phyloP scores from a whole-genome alignment of 2,888 invertebrate species.

The Kuschelorhynchus macadamiae region DNA sequence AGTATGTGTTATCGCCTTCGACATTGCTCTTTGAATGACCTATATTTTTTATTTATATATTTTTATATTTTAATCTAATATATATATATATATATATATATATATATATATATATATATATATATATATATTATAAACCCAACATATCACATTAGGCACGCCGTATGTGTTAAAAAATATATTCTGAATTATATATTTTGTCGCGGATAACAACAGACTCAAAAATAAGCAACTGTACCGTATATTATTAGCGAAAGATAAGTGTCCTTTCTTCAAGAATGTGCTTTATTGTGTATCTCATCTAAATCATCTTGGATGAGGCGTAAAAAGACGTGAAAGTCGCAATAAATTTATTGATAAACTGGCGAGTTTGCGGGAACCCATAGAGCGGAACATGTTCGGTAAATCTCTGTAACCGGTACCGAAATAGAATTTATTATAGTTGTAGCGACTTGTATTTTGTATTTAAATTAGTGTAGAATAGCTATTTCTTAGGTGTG shows the following conservation, averaged over 20 bases:
- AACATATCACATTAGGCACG: too few relatives aligned
- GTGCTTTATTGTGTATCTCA: constrained; percentile 33
- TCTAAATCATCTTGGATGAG: constrained; percentile 47
- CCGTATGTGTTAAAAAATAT: too few relatives aligned
- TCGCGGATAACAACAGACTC: neutral
- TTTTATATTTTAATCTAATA: too few relatives aligned
- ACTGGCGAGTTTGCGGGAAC: constrained; percentile 30
- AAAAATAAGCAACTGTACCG: constrained; percentile 2
- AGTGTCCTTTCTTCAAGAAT: constrained; percentile 25
- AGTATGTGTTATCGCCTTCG: too few relatives aligned
- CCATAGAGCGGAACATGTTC: constrained; percentile 35
- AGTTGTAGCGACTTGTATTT: neutral
- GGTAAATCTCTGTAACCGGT: constrained; percentile 36
- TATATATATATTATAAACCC: too few relatives aligned
- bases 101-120: too few relatives aligned
- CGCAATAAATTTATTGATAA: constrained; percentile 37
- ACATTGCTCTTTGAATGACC: too few relatives aligned
- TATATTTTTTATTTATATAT: too few relatives aligned
- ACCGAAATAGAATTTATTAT: constrained; percentile 7
- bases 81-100: too few relatives aligned
- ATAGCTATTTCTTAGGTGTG: too few relatives aligned
- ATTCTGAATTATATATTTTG: neutral
- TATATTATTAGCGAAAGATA: constrained; percentile 40
- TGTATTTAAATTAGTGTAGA: neutral
- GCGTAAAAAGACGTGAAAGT: constrained; percentile 47